Percentiles rank a stretch among this genome's conserved stretches.
phyloP scores from a whole-genome alignment of 2,888 invertebrate genomes.

The Ornithoptera alexandrae region DNA sequence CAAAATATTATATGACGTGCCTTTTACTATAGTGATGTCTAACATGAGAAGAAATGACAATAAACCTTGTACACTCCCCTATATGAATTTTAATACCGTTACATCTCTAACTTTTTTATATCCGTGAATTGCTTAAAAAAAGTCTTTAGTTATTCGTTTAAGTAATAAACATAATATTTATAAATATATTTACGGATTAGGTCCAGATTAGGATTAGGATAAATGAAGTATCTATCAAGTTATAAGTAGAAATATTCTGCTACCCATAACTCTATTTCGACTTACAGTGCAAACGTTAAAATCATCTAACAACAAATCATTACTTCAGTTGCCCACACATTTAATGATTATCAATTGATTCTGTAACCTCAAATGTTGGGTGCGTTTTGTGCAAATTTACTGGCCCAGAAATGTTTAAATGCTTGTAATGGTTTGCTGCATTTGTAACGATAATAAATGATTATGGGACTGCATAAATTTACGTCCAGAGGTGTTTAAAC shows the following conservation, averaged over 20 bases:
- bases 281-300: neutral
- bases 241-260: no score
- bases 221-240: no score
- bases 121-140: no score
- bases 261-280: no score
- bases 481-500: slow-evolving; percentile 20
- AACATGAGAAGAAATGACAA: no score
- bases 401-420: slow-evolving; percentile 21
- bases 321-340: slow-evolving; percentile 7
- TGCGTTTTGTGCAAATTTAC: slow-evolving; percentile 16
- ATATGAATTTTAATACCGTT: no score
- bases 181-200: neutral
- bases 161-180: no score
- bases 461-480: slow-evolving; percentile 24
- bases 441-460: slow-evolving; percentile 26
- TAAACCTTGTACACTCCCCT: no score
- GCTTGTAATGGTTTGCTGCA: slow-evolving; percentile 6
- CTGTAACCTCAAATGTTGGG: slow-evolving; percentile 9
- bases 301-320: neutral
- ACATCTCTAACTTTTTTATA: no score
- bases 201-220: neutral
- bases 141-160: no score
- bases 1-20: no score
- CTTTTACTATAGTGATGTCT: no score
- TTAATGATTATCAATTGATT: slow-evolving; percentile 19